Evolutionary conservation across 2,888 invertebrate genomes (phyloP).

Genomic region (Lithophane socia): DNA sequence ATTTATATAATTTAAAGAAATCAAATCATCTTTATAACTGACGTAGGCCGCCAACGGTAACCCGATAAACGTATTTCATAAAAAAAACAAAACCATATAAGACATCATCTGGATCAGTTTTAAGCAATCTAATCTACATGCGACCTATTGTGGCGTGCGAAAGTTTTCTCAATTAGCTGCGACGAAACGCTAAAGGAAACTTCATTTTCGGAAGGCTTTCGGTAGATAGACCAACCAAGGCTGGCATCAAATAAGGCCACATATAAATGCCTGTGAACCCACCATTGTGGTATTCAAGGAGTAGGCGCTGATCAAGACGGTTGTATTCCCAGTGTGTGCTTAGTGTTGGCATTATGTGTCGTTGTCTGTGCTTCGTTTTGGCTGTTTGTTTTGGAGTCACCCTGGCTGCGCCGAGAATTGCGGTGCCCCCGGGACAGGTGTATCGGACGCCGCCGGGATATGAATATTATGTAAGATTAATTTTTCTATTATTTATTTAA

Average conservation of each 20-base stretch:
- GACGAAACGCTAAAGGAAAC: constrained; percentile 79
- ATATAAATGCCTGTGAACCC: constrained; percentile 88
- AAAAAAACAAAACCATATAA: constrained; percentile 68
- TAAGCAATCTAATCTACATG: constrained; percentile 79
- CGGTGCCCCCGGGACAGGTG: constrained; percentile 75
- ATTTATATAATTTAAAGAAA: too few relatives aligned
- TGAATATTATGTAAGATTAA: constrained; percentile 91
- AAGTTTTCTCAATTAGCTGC: constrained; percentile 85
- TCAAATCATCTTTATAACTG: too few relatives aligned
- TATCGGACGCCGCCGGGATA: constrained; percentile 84
- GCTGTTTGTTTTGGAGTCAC: constrained; percentile 74
- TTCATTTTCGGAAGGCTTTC: constrained; percentile 84
- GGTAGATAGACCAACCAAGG: constrained; percentile 77
- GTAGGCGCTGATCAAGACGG: constrained; percentile 73
- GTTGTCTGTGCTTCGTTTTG: constrained; percentile 76
- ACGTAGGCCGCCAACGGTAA: background rate
- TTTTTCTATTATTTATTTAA: background rate
- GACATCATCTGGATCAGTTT: constrained; percentile 59
- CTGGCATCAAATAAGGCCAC: constrained; percentile 86
- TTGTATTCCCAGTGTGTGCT: constrained; percentile 72
- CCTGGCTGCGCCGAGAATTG: constrained; percentile 76
- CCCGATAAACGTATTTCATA: constrained; percentile 12
- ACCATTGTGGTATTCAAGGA: constrained; percentile 83
- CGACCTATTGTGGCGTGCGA: constrained; percentile 82
- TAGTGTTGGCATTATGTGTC: constrained; percentile 74